Evolutionary conservation across 30 jellyfish, hydroid and myxozoan species (phyloP).

Genomic region (Rhopilema esculentum): DNA sequence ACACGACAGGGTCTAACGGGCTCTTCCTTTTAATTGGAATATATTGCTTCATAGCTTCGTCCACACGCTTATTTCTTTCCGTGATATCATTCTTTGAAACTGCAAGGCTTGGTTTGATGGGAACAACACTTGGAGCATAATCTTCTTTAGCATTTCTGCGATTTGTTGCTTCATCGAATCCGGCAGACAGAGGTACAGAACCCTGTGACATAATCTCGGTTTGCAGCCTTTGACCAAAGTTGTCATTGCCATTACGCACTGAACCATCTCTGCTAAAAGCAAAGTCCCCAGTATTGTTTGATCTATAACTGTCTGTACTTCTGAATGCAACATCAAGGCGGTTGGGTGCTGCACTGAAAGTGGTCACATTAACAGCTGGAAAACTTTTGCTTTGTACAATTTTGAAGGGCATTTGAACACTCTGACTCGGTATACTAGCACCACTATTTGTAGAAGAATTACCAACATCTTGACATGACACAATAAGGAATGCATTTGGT

Average conservation of each 20-base stretch:
- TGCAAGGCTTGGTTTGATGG: background rate
- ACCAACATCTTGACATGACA: background rate
- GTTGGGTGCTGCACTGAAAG: background rate
- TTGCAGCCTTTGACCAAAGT: background rate
- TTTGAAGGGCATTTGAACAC: background rate
- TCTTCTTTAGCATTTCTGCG: background rate
- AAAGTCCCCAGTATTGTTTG: background rate
- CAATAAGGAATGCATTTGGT: background rate
- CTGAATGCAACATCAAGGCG: background rate
- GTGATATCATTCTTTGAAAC: background rate
- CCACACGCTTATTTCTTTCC: conserved; percentile 6
- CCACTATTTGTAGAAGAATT: background rate
- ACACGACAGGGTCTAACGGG: conserved; percentile 23
- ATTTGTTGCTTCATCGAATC: background rate
- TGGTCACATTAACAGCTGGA: background rate
- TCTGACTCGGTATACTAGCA: background rate
- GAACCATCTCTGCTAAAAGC: background rate
- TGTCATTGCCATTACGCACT: background rate
- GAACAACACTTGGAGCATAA: background rate
- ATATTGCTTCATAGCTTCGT: conserved; percentile 49
- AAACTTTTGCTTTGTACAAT: background rate
- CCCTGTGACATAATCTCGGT: background rate
- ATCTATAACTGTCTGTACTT: background rate
- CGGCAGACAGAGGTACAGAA: background rate
- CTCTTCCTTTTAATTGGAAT: conserved; percentile 46